Percentiles rank a stretch among this genome's conserved stretches.
These are phyloP conservation scores for Panagrolaimus sp. DNA, from an alignment of 1,140 invertebrate genomes.

Conservation along the genomic window DNA sequence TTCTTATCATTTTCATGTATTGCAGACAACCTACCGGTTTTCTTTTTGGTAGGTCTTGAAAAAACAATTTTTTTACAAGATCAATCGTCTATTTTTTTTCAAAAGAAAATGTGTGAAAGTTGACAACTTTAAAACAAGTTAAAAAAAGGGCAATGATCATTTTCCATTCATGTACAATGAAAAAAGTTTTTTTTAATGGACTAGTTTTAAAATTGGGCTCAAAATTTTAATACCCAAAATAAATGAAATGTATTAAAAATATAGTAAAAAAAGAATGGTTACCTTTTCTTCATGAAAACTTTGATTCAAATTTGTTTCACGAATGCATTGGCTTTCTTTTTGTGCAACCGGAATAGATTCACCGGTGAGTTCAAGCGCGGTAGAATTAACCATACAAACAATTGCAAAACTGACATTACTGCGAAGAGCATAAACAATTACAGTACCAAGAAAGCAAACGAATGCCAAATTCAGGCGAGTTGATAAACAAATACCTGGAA, in stretches of 20 bases:
- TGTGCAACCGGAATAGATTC: background rate
- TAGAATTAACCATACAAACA: conserved; percentile 75
- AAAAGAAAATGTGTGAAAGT: background rate
- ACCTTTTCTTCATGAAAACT: conserved; percentile 6
- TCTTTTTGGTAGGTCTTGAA: too few relatives aligned
- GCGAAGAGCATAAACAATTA: conserved; percentile 78
- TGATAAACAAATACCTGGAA: conserved; percentile 53
- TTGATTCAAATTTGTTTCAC: background rate
- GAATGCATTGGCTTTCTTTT: conserved; percentile 2
- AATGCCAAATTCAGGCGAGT: conserved; percentile 69
- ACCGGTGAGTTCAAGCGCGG: conserved; percentile 16
- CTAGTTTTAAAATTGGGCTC: too few relatives aligned
- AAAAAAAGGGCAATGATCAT: too few relatives aligned
- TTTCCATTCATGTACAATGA: too few relatives aligned
- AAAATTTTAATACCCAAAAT: too few relatives aligned
- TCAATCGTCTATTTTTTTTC: background rate
- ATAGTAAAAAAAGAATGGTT: background rate
- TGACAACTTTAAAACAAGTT: too few relatives aligned
- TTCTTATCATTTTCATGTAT: too few relatives aligned
- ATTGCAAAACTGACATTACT: conserved; percentile 80
- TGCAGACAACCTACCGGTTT: too few relatives aligned
- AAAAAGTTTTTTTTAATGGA: too few relatives aligned
- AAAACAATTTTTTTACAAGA: background rate
- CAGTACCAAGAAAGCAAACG: conserved; percentile 74
- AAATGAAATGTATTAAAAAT: too few relatives aligned